Base-by-base conservation (phyloP, 2,113 vertebrate genomes). In the Pyrgilauda ruficollis region DNA sequence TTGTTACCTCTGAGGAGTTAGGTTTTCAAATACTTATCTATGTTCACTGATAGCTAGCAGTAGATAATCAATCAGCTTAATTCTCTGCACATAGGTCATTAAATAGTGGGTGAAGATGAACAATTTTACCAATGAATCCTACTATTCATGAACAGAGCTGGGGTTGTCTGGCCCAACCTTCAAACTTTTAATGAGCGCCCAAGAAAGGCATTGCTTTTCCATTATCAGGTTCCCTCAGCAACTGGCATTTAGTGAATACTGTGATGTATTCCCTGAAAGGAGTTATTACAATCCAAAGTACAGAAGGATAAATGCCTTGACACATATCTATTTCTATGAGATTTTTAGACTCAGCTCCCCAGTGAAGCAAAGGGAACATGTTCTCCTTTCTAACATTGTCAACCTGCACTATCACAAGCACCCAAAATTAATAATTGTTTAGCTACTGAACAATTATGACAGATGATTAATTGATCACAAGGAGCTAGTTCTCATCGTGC, bases 371-470 rank as follows among this genome's bases (percentile, higher is more conserved):
- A 82, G 39, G 75, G 72, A 95, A 91, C 88, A 74, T n/a, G n/a
- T 52, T 93, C 94, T 79, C 94, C 83, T 96, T 93, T 94, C 80
- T 66, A 84, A 93, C 55, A 62, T 17, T 97, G 96, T 97, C 97
- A 97, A 96, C 91, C 47, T 97, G 93, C 86, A 44, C 91, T 95
- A 91, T 94, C 78, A 49, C 49, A 82, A 95, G 73, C 15, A 77
- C 44, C 24, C 59, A 73, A 96, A 96, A 97, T 97, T 98, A 97
- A 97, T 97, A 97, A 97, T 97, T 97, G 97, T 97, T 97, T 98
- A 97, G 96, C 84, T 93, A 74, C 94, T 95, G 90, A 97, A 88
- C 91, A 97, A 96, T 98, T 98, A 98, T 97, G 97, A 96, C 97
- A 97, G 86, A 70, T 97, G 97, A 98, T 97, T 98, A 97, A 98